Percentiles rank a stretch among this genome's conserved stretches.
Evolutionary conservation across 2,797 vertebrate genomes (phyloP).

Genomic region (Petrocephalus sullivani): DNA sequence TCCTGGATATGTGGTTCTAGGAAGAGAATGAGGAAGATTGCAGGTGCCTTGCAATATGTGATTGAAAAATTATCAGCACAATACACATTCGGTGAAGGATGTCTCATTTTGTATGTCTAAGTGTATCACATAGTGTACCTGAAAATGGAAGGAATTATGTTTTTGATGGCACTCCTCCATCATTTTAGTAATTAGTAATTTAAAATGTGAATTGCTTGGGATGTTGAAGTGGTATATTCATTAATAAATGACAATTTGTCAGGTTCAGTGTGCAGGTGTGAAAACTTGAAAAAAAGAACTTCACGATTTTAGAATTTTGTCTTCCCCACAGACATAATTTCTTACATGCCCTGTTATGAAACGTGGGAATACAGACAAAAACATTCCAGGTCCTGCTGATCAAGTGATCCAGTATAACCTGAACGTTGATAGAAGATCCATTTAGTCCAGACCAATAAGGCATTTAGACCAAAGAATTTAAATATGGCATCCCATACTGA

Average conservation of each 20-base stretch:
- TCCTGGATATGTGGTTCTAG: background rate
- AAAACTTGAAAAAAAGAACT: background rate
- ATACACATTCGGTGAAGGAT: background rate
- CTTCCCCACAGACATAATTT: background rate
- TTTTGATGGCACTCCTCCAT: background rate
- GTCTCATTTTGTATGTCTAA: background rate
- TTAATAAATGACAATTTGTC: too few relatives aligned
- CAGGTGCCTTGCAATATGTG: background rate
- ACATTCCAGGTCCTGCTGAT: background rate
- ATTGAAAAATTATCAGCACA: background rate
- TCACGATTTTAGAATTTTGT: background rate
- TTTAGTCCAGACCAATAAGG: background rate
- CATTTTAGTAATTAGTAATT: background rate
- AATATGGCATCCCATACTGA: background rate
- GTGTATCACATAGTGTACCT: background rate
- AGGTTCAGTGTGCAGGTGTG: too few relatives aligned
- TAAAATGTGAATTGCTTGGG: background rate
- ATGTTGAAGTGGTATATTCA: too few relatives aligned
- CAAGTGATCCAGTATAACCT: background rate
- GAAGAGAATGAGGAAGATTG: background rate
- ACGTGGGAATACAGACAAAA: background rate
- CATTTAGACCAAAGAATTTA: background rate
- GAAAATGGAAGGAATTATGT: background rate
- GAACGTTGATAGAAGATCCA: background rate
- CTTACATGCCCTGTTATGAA: background rate